Evolutionary conservation across 2,113 vertebrate genomes (phyloP).

Genomic region (Neolamprologus longior): DNA sequence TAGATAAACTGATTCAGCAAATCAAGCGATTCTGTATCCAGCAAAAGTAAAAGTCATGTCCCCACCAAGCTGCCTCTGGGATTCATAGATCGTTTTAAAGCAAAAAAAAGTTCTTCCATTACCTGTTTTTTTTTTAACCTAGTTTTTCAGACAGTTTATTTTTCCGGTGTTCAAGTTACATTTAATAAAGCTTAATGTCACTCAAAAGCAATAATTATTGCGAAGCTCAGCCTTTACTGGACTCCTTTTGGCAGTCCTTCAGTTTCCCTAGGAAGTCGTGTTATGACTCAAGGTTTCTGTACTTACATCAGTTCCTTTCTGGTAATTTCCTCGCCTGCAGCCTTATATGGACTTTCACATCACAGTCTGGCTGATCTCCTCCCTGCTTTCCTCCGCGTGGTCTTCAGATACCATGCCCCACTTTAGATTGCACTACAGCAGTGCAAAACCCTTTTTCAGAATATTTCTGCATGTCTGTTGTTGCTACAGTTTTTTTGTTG

Average conservation of each 20-base stretch:
- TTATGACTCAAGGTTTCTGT: constrained; percentile 88
- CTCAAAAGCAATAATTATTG: constrained; percentile 9
- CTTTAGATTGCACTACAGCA: constrained; percentile 15
- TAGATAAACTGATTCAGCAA: constrained; percentile 2
- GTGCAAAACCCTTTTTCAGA: background rate
- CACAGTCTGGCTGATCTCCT: constrained; percentile 45
- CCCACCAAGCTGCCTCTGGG: background rate
- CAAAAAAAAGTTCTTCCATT: background rate
- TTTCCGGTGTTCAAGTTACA: background rate
- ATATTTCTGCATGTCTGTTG: background rate
- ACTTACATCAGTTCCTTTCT: constrained; percentile 81
- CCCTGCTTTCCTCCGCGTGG: constrained; percentile 24
- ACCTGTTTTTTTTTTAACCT: background rate
- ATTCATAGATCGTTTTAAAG: background rate
- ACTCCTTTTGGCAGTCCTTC: constrained; percentile 65
- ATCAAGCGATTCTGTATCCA: background rate
- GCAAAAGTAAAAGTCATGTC: background rate
- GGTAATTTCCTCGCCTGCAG: constrained; percentile 81
- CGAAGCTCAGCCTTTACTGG: constrained; percentile 11
- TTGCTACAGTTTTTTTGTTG: background rate
- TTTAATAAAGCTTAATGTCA: background rate
- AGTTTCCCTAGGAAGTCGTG: constrained; percentile 71
- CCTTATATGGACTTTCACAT: constrained; percentile 91
- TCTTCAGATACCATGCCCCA: constrained; percentile 50
- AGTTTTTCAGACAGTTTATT: background rate